Conservation (phyloP, 2,888 invertebrate genomes). For the Magallana nippona region DNA sequence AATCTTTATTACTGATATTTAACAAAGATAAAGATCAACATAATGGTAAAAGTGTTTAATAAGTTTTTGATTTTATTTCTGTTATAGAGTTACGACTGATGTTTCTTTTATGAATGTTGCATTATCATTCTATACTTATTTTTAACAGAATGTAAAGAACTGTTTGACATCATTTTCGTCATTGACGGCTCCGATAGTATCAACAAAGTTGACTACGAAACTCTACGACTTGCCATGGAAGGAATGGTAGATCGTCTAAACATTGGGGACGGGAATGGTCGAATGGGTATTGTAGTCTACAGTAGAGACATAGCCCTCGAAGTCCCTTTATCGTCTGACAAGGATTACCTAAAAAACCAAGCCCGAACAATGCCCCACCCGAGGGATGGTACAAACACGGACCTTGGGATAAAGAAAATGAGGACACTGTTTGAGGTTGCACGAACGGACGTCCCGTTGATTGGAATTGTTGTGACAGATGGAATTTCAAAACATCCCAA, state of each 20-base stretch:
- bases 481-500: constrained; percentile 74
- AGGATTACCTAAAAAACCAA: constrained; percentile 40
- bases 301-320: constrained; percentile 56
- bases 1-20: too few species aligned
- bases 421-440: constrained; percentile 54
- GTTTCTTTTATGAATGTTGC: neutral
- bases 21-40: too few species aligned
- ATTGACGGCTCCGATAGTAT: constrained; percentile 73
- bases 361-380: constrained; percentile 53
- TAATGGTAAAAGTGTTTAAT: too few species aligned
- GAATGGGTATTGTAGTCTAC: constrained; percentile 61
- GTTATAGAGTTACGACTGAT: neutral
- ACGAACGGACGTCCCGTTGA: constrained; percentile 71
- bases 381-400: constrained; percentile 60
- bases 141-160: constrained; percentile 18
- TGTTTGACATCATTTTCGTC: constrained; percentile 45
- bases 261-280: constrained; percentile 46
- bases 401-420: constrained; percentile 60
- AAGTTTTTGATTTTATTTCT: neutral
- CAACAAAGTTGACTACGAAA: constrained; percentile 57
- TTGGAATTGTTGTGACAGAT: constrained; percentile 79
- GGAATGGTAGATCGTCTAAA: constrained; percentile 62
- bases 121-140: neutral
- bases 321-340: constrained; percentile 54
- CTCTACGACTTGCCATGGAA: constrained; percentile 58